Evolutionary conservation across 2,888 invertebrate genomes (phyloP).

Genomic region (Callyntrura sp.): DNA sequence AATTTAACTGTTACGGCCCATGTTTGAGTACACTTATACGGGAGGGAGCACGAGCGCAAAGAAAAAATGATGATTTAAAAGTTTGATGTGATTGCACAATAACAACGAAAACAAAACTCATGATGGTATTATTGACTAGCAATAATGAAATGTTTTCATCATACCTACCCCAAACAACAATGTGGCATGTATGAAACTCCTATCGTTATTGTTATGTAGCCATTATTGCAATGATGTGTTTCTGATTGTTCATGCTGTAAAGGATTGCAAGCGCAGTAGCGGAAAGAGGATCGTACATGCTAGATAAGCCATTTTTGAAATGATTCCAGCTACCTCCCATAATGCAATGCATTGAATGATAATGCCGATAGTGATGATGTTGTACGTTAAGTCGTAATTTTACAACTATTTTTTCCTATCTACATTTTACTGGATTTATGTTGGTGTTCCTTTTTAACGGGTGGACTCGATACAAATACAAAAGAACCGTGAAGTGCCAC

Average conservation of each 20-base stretch:
- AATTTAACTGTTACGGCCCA: too few relatives aligned
- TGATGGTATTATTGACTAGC: too few relatives aligned
- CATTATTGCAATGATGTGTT: too few relatives aligned
- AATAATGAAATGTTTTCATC: too few relatives aligned
- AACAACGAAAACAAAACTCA: too few relatives aligned
- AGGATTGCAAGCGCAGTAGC: not conserved
- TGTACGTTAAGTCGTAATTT: conserved; percentile 8
- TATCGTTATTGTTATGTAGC: too few relatives aligned
- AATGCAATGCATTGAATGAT: conserved; percentile 63
- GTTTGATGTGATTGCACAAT: too few relatives aligned
- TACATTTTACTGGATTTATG: not conserved
- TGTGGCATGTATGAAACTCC: not conserved
- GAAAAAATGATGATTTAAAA: too few relatives aligned
- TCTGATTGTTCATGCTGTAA: conserved; percentile 2
- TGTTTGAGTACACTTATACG: too few relatives aligned
- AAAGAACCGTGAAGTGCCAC: too few relatives aligned
- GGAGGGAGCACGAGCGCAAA: too few relatives aligned
- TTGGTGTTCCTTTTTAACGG: not conserved
- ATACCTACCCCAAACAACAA: not conserved
- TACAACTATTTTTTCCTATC: conserved; percentile 30
- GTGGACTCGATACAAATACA: too few relatives aligned
- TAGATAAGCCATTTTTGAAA: not conserved
- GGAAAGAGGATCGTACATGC: not conserved
- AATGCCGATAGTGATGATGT: conserved; percentile 14
- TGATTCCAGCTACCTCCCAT: conserved; percentile 66